phyloP scores from a whole-genome alignment of 2,888 invertebrate species.

The Apodemia hepburni region DNA sequence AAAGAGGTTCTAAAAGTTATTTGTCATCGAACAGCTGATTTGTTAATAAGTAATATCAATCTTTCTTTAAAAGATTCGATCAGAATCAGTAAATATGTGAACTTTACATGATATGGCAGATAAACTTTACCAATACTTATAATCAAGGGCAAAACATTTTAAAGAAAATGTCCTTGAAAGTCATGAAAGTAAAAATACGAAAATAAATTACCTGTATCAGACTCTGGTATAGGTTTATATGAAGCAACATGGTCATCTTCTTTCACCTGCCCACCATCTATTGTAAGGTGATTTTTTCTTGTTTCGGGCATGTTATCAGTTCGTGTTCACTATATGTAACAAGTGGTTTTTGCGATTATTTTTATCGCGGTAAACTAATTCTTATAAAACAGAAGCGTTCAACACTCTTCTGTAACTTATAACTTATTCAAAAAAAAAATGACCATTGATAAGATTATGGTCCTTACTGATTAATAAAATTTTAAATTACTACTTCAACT shows the following conservation, averaged over 20 bases:
- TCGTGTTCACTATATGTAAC: background rate
- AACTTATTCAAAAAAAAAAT: too few relatives aligned
- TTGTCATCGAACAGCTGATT: background rate
- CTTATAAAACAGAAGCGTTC: background rate
- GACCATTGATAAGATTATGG: too few relatives aligned
- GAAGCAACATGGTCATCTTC: constrained; percentile 70
- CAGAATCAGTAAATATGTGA: background rate
- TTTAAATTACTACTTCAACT: too few relatives aligned
- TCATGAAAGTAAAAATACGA: background rate
- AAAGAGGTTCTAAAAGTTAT: constrained; percentile 2
- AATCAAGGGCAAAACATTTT: background rate
- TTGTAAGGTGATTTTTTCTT: constrained; percentile 63
- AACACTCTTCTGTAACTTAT: background rate
- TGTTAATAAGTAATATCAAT: background rate
- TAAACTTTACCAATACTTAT: background rate
- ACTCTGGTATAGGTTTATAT: constrained; percentile 80
- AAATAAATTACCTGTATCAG: constrained; percentile 69
- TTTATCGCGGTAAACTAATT: background rate
- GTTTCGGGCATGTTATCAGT: constrained; percentile 57
- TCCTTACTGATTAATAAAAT: too few relatives aligned
- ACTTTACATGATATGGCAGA: background rate
- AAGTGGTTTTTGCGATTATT: background rate
- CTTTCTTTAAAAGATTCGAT: background rate
- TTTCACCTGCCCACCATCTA: constrained; percentile 71
- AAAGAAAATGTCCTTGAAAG: background rate